These are phyloP conservation scores for Pimephales promelas DNA, from an alignment of 2,113 vertebrate genomes.

Conservation along the genomic window DNA sequence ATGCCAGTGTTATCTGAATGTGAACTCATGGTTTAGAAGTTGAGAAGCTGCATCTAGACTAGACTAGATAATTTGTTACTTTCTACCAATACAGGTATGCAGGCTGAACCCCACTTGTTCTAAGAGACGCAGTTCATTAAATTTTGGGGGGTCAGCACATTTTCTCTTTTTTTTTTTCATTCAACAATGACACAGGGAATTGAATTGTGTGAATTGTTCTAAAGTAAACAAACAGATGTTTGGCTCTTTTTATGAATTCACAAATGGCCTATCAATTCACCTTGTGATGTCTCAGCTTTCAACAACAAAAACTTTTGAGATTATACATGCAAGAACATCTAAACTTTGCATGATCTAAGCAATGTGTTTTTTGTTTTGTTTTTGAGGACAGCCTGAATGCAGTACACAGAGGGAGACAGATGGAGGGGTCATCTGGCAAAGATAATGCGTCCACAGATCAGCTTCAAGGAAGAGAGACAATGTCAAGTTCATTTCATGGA, in stretches of 20 bases:
- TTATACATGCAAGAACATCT: background rate
- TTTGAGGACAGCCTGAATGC: background rate
- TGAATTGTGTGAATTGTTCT: too few species aligned
- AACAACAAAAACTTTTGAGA: background rate
- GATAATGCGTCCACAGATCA: conserved; percentile 26
- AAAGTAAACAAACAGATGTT: background rate
- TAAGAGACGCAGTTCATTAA: too few species aligned
- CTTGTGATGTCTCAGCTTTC: background rate
- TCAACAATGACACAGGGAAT: background rate
- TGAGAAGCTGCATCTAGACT: too few species aligned
- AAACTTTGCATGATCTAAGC: background rate
- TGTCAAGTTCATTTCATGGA: conserved; percentile 38
- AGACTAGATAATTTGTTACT: too few species aligned
- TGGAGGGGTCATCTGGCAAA: conserved; percentile 43
- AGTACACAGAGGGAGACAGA: background rate
- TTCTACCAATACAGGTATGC: too few species aligned
- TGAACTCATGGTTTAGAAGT: background rate
- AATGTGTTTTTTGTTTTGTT: background rate
- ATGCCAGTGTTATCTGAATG: background rate
- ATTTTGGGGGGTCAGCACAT: too few species aligned
- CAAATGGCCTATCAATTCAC: background rate
- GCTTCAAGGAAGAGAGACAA: background rate
- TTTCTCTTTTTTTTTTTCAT: too few species aligned
- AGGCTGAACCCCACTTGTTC: too few species aligned
- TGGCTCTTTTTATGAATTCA: background rate